Conservation (phyloP, 2,113 vertebrate species). For the Megalops atlanticus region DNA sequence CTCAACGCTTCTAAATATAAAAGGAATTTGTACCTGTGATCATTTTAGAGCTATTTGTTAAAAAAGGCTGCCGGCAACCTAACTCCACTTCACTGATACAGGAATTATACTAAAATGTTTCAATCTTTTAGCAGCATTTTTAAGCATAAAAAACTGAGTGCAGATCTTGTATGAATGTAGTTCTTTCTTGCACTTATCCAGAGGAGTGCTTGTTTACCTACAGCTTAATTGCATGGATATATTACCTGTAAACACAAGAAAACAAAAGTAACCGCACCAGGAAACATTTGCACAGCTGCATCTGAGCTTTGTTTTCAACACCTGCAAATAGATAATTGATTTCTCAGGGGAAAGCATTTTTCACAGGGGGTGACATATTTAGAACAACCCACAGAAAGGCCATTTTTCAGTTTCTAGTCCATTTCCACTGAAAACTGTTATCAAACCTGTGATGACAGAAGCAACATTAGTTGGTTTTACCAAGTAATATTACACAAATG, state of each 20-base stretch:
- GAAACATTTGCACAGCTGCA: neutral
- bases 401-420: neutral
- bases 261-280: neutral
- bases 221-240: neutral
- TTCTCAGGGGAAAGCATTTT: conserved; percentile 1
- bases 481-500: neutral
- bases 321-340: conserved; percentile 8
- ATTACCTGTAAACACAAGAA: neutral
- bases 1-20: too few relatives aligned
- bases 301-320: neutral
- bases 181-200: neutral
- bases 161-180: neutral
- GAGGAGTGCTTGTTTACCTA: neutral
- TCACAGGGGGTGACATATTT: neutral
- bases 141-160: neutral
- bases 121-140: too few relatives aligned
- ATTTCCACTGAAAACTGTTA: neutral
- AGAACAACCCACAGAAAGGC: neutral
- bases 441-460: too few relatives aligned
- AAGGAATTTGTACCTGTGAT: too few relatives aligned
- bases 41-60: too few relatives aligned
- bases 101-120: too few relatives aligned
- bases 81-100: too few relatives aligned
- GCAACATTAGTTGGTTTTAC: neutral
- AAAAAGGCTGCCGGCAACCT: too few relatives aligned